Evolutionary conservation across 2,797 vertebrate species (phyloP).

Genomic region (Dryobates pubescens): DNA sequence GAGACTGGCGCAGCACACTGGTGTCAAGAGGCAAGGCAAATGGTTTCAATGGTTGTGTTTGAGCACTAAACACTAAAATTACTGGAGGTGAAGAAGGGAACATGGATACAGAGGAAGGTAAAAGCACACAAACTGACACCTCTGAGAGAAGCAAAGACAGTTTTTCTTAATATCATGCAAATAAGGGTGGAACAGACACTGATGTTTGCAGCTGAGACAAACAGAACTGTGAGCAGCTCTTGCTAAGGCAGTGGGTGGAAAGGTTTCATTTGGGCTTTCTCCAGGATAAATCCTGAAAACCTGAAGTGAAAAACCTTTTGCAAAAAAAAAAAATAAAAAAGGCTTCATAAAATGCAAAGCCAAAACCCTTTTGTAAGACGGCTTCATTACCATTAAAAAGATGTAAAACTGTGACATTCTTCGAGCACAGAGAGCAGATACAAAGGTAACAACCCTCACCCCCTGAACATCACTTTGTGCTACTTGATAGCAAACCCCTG

Average conservation of each 20-base stretch:
- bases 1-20: accelerated
- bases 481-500: slow-evolving; percentile 40
- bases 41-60: not conserved
- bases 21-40: not conserved
- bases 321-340: not conserved
- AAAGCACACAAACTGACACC: not conserved
- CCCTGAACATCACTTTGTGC: slow-evolving; percentile 16
- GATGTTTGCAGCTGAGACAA: not conserved
- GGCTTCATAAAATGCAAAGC: too few relatives aligned
- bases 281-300: not conserved
- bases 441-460: slow-evolving; percentile 53
- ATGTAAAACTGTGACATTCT: slow-evolving; percentile 20
- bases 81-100: not conserved
- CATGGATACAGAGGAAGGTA: not conserved
- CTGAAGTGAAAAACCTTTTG: slow-evolving; percentile 17
- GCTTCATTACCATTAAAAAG: slow-evolving; percentile 59
- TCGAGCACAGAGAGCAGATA: slow-evolving; percentile 29
- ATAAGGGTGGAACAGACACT: not conserved
- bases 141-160: not conserved
- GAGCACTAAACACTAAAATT: not conserved
- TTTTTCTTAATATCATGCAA: not conserved
- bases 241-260: not conserved
- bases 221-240: not conserved
- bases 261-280: not conserved
- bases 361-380: not conserved